A percentile compares a stretch with the other conserved stretches of the same genome.
phyloP scores from a whole-genome alignment of 2,113 vertebrate species.

The Proteles cristata region DNA sequence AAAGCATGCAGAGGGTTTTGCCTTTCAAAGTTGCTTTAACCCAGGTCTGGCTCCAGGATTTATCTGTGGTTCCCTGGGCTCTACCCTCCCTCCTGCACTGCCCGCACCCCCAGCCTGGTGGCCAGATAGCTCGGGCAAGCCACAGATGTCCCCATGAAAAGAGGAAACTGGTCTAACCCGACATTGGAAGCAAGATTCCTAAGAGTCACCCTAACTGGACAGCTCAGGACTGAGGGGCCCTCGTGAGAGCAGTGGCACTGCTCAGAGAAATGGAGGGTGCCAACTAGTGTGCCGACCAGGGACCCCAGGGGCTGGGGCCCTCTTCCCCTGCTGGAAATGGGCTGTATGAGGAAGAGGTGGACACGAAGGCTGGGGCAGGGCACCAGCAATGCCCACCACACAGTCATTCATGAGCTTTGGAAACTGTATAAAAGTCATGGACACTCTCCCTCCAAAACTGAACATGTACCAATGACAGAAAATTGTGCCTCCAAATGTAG shows the following conservation, averaged over 20 bases:
- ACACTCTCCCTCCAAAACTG: too few species aligned
- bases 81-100: background rate
- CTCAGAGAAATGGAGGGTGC: too few species aligned
- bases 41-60: background rate
- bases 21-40: background rate
- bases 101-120: background rate
- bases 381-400: background rate
- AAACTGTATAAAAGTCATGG: background rate
- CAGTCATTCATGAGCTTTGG: background rate
- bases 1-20: background rate
- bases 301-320: background rate
- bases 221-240: background rate
- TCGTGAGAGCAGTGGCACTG: background rate
- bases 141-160: background rate
- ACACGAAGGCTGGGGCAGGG: background rate
- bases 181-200: background rate
- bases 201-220: background rate
- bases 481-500: background rate
- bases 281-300: background rate
- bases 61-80: background rate
- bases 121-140: background rate
- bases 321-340: background rate
- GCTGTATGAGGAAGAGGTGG: background rate
- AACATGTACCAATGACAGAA: background rate
- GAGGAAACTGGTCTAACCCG: background rate